Conservation (phyloP, 2,113 vertebrate genomes). For the Chinchilla lanigera region DNA sequence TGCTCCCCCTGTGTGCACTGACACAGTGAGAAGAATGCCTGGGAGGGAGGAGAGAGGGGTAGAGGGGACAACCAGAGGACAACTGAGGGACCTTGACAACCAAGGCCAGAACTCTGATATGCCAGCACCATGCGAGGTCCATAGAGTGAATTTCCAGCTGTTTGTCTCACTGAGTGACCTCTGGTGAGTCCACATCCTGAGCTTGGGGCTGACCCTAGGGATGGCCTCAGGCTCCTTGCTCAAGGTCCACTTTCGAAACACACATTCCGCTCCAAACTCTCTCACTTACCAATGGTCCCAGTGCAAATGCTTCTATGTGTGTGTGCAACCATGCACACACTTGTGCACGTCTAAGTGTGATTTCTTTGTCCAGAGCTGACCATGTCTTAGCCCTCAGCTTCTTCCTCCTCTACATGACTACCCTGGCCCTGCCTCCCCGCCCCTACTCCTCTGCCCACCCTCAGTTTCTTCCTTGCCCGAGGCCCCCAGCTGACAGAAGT, state of each 20-base stretch:
- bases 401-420: neutral
- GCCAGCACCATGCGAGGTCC: neutral
- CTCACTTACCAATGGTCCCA: neutral
- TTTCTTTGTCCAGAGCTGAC: slow-evolving; percentile 42
- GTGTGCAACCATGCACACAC: neutral
- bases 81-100: neutral
- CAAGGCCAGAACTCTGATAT: neutral
- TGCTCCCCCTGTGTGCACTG: neutral
- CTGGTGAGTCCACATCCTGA: rapidly evolving
- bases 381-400: neutral
- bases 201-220: neutral
- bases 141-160: rapidly evolving
- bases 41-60: rapidly evolving
- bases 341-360: neutral
- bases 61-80: neutral
- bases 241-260: neutral
- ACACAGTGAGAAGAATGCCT: rapidly evolving
- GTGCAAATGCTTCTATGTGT: neutral
- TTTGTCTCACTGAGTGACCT: neutral
- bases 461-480: slow-evolving; percentile 78
- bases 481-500: slow-evolving; percentile 86
- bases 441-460: neutral
- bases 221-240: neutral
- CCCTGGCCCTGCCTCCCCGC: neutral
- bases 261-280: rapidly evolving